Evolutionary conservation across 2,797 vertebrate species (phyloP), one percentile per base, ranked within the genome.

Genomic region (Picus viridis): DNA sequence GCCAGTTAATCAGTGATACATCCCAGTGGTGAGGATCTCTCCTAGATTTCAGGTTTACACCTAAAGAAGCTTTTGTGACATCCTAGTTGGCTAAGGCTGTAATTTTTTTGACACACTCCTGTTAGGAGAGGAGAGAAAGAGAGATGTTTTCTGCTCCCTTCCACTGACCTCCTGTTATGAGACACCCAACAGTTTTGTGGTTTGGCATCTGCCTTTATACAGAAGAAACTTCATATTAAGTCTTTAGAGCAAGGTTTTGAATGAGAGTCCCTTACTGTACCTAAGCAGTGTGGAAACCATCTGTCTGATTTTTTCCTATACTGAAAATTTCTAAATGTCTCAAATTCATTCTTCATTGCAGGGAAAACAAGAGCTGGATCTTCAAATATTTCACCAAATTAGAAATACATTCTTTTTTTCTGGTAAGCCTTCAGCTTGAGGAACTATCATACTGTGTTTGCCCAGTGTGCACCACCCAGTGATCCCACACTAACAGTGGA

Each of bases 191-290:
- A n/a, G n/a, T 76, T 86, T 76, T 79, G 91, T 86, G 91, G 85
- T 83, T 94, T 94, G 90, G 84, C 79, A 72, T 23, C 47, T 77
- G n/a, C 24, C 26, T 73, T 88, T 26, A 32, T 1, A 1, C 30
- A 81, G 45, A 86, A 93, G 71, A 73, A 92, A 41, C 32, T 79
- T 92, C 43, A 73, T 73, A 90, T 92, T 82, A 88, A 91, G 68
- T 79, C 41, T 41, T 84, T 39, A 73, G 27, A 76, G 45, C 41
- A 79, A 84, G 49, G 12, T 45, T 91, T 86, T 69, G n/a, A 78
- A 70, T 53, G 9, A 92, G 7, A 29, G 19, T 78, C 72, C 77
- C 16, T 90, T 47, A 69, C 32, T 75, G 16, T 12, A 59, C 15
- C 11, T 15, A 83, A 85, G 36, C 23, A 85, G 65, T 26, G 47